Percentiles rank a stretch among this genome's conserved stretches.
Evolutionary conservation across 2,797 vertebrate species (phyloP).

Genomic region (Manis pentadactyla): DNA sequence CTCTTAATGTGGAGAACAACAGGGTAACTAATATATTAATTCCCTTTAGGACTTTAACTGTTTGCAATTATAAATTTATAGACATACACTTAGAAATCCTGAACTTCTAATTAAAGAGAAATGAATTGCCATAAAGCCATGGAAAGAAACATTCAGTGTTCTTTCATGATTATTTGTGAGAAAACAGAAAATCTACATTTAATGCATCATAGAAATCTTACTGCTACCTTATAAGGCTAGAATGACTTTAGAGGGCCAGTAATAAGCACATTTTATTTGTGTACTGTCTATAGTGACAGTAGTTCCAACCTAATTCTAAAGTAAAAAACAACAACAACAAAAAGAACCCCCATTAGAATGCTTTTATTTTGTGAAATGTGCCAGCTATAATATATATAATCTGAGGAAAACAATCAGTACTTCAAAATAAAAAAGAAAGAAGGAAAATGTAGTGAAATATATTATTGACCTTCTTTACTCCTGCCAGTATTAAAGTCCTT

Average conservation of each 20-base stretch:
- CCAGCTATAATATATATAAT: background rate
- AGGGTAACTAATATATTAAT: background rate
- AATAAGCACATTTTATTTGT: background rate
- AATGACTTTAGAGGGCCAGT: background rate
- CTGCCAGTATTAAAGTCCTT: background rate
- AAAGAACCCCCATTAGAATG: background rate
- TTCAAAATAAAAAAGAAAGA: background rate
- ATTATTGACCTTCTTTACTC: background rate
- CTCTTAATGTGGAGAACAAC: background rate
- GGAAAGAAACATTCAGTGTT: background rate
- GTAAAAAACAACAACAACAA: background rate
- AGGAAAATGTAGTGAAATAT: background rate
- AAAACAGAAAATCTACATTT: background rate
- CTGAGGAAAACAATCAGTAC: background rate
- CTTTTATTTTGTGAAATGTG: background rate
- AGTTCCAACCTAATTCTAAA: background rate
- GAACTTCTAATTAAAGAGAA: background rate
- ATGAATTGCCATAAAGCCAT: background rate
- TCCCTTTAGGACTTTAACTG: background rate
- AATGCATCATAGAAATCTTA: background rate
- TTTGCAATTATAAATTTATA: background rate
- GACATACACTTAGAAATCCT: background rate
- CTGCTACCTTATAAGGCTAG: rapidly evolving
- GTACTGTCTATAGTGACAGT: background rate
- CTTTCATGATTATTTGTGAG: background rate